Percentiles rank a stretch among this genome's conserved stretches.
Conservation (phyloP, 2,888 invertebrate genomes). For the Diadegma fenestrale region DNA sequence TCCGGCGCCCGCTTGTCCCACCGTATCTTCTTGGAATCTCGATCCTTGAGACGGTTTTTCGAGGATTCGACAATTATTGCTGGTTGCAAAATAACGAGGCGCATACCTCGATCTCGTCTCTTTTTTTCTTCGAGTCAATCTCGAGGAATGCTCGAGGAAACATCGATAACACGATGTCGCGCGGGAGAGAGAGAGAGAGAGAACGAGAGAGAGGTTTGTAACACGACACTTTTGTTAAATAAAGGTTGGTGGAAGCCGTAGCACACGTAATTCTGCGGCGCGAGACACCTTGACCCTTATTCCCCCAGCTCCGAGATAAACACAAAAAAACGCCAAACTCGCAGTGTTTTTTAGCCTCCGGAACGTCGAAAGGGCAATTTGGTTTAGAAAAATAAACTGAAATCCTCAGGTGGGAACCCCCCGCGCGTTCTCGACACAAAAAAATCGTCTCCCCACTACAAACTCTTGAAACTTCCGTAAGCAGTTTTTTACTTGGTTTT, state of each 20-base stretch:
- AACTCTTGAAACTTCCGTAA: conserved; percentile 32
- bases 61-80: conserved; percentile 31
- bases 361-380: not conserved
- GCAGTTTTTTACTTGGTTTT: not conserved
- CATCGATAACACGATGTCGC: conserved; percentile 65
- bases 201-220: conserved; percentile 17
- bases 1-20: conserved; percentile 83
- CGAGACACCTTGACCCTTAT: conserved; percentile 75
- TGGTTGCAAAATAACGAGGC: conserved; percentile 32
- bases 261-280: conserved; percentile 82
- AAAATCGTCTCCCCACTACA: conserved; percentile 77
- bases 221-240: conserved; percentile 43
- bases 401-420: conserved; percentile 86
- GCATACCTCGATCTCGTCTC: conserved; percentile 40
- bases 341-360: conserved; percentile 8
- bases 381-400: conserved; percentile 52
- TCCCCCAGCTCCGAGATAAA: conserved; percentile 10
- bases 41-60: conserved; percentile 59
- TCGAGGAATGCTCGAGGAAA: conserved; percentile 57
- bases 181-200: not conserved
- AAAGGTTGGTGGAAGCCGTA: conserved; percentile 76
- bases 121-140: conserved; percentile 37
- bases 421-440: conserved; percentile 72
- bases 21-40: conserved; percentile 74
- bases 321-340: conserved; percentile 2